A percentile compares a stretch with the other conserved stretches of the same genome.
These are phyloP conservation scores for Heliconius melpomene DNA, from an alignment of 1,140 invertebrate genomes.

Conservation along the genomic window DNA sequence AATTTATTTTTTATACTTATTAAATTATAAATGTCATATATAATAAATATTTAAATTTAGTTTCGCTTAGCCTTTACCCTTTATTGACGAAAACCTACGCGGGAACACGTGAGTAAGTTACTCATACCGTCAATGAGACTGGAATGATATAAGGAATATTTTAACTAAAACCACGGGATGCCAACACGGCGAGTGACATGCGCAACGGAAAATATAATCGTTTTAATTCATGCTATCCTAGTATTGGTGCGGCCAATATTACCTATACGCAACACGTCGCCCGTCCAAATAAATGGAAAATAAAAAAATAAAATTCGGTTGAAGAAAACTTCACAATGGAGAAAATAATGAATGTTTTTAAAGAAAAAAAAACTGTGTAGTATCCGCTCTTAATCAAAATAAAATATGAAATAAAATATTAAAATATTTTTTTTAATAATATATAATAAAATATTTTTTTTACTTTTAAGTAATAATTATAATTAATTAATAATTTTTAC, in stretches of 20 bases:
- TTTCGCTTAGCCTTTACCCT: not conserved
- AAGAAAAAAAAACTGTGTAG: too few species aligned
- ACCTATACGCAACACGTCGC: not conserved
- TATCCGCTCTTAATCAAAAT: too few species aligned
- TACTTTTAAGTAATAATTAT: too few species aligned
- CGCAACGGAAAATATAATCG: not conserved
- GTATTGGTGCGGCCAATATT: constrained; percentile 16
- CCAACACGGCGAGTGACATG: not conserved
- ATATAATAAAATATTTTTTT: too few species aligned
- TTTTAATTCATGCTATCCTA: constrained; percentile 4
- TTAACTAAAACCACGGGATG: not conserved
- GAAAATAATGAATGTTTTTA: too few species aligned
- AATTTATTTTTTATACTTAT: not conserved
- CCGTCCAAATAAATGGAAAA: too few species aligned
- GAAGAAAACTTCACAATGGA: too few species aligned
- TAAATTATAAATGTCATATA: not conserved
- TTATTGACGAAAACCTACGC: not conserved
- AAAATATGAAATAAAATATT: too few species aligned
- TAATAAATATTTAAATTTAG: not conserved
- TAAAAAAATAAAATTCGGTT: too few species aligned
- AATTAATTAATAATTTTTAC: too few species aligned
- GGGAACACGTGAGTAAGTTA: not conserved
- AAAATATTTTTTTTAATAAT: too few species aligned
- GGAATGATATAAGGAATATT: not conserved
- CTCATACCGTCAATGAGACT: not conserved